A percentile compares a stretch with the other conserved stretches of the same genome.
phyloP scores from a whole-genome alignment of 2,888 invertebrate species.

The Oscheius sp. region DNA sequence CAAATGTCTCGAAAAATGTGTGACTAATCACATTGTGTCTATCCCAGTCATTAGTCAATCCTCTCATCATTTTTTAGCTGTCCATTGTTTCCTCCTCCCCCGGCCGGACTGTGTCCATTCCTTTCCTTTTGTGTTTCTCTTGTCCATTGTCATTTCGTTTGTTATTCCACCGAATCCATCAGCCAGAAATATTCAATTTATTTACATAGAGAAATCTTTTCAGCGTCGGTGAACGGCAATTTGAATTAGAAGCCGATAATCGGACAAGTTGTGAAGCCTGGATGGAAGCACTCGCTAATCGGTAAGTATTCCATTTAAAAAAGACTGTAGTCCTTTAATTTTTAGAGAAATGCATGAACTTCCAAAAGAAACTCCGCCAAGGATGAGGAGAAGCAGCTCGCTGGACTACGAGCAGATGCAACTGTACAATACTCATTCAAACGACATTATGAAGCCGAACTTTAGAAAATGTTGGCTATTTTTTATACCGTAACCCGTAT shows the following conservation, averaged over 20 bases:
- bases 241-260: constrained; percentile 75
- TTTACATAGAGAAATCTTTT: constrained; percentile 38
- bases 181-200: not conserved
- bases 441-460: constrained; percentile 23
- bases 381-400: not conserved
- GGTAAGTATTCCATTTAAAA: constrained; percentile 31
- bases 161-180: not conserved
- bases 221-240: constrained; percentile 66
- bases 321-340: not conserved
- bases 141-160: constrained; percentile 22
- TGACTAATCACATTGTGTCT: too few relatives aligned
- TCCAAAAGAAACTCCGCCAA: not conserved
- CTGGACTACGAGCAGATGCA: constrained; percentile 1
- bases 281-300: constrained; percentile 76
- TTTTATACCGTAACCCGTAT: not conserved
- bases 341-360: constrained; percentile 6
- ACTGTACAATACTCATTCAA: not conserved
- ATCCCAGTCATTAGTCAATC: too few relatives aligned
- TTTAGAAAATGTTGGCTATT: constrained; percentile 19
- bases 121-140: constrained; percentile 7
- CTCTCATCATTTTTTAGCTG: not conserved
- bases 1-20: too few relatives aligned
- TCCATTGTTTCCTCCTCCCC: constrained; percentile 3
- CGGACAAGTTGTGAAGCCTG: constrained; percentile 77
- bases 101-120: not conserved